Percentiles rank a stretch among this genome's conserved stretches.
Conservation (phyloP, 2,113 vertebrate genomes). For the Centrocercus urophasianus region DNA sequence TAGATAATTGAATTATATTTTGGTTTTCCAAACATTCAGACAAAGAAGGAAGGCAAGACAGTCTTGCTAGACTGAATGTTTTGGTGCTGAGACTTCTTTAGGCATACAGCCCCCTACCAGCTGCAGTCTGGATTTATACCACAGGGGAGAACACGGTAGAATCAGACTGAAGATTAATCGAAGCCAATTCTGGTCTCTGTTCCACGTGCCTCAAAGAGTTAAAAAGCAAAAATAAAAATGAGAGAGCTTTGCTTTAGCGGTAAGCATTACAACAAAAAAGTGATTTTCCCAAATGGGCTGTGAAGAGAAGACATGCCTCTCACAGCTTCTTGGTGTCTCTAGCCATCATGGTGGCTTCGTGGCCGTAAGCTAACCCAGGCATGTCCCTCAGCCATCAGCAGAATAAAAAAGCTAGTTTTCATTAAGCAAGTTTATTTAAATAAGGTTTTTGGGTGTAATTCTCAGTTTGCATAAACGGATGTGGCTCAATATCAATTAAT, state of each 20-base stretch:
- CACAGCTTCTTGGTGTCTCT: background rate
- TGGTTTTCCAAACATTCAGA: slow-evolving; percentile 6
- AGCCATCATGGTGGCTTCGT: background rate
- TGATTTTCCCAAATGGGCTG: background rate
- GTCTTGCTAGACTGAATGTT: background rate
- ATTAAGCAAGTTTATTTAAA: background rate
- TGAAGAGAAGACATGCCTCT: background rate
- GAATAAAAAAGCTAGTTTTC: background rate
- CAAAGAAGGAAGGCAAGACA: background rate
- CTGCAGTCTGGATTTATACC: slow-evolving; percentile 46
- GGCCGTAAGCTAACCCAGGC: background rate
- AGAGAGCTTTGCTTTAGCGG: background rate
- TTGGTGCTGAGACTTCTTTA: background rate
- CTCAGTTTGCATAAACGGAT: background rate
- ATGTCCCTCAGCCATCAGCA: background rate
- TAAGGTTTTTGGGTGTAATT: background rate
- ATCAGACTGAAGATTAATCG: slow-evolving; percentile 31
- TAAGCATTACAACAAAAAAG: slow-evolving; percentile 31
- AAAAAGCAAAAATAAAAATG: slow-evolving; percentile 36
- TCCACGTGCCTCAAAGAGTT: background rate
- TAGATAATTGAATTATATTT: background rate
- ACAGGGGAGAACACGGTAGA: background rate
- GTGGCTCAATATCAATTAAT: background rate
- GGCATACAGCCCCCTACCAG: slow-evolving; percentile 9
- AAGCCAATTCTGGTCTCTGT: slow-evolving; percentile 12